phyloP scores from a whole-genome alignment of 2,797 vertebrate genomes.

The Gastrophryne carolinensis region DNA sequence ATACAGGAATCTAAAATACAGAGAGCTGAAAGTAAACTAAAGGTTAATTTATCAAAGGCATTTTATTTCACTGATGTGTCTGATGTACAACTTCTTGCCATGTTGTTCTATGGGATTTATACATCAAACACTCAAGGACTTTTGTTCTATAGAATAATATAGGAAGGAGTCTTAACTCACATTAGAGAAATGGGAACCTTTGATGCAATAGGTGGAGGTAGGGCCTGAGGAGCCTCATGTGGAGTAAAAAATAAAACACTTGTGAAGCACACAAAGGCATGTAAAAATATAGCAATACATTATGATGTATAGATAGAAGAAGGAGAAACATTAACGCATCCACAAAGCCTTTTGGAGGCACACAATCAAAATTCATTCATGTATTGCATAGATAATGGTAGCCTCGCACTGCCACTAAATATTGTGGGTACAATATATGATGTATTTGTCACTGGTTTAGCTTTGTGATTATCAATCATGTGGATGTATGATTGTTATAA shows the following conservation, averaged over 20 bases:
- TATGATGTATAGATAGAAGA: background rate
- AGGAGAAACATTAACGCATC: background rate
- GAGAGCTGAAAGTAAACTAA: background rate
- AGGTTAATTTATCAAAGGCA: conserved; percentile 13
- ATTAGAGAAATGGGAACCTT: conserved; percentile 6
- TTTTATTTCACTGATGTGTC: background rate
- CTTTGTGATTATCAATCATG: too few relatives aligned
- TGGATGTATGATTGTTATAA: too few relatives aligned
- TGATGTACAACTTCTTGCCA: background rate
- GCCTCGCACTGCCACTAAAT: too few relatives aligned
- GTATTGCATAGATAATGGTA: too few relatives aligned
- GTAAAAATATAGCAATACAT: background rate
- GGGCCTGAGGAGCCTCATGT: background rate
- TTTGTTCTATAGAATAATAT: conserved; percentile 7
- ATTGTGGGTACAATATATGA: too few relatives aligned
- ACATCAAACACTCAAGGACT: background rate
- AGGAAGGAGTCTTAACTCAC: background rate
- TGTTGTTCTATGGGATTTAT: conserved; percentile 9
- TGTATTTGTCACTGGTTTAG: too few relatives aligned
- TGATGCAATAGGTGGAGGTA: background rate
- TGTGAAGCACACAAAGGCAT: background rate
- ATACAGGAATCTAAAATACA: background rate
- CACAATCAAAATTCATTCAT: too few relatives aligned
- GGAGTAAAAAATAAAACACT: background rate
- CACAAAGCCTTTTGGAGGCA: too few relatives aligned